Evolutionary conservation across 2,797 vertebrate species (phyloP), one percentile per base, ranked within the genome.

Genomic region (Platyrinchus mystaceus): DNA sequence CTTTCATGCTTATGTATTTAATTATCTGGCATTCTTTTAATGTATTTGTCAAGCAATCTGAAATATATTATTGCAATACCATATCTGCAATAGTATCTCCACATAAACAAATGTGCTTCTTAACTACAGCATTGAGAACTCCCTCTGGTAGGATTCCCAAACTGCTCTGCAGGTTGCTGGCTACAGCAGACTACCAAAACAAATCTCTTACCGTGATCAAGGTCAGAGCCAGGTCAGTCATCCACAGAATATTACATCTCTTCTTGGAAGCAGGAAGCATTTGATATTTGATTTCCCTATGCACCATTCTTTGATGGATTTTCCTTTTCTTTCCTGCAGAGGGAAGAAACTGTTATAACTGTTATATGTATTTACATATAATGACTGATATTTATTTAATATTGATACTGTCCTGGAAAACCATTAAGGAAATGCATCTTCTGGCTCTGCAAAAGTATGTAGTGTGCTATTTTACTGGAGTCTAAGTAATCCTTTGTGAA

Each of bases 81-180:
- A 96, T 97, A 92, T 97, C 92, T 97, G 92, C 91, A 94, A 94
- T 44, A 94, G 77, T 84, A 95, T 83, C 96, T 95, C 82, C 84
- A 94, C 78, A 79, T 94, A 92, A 96, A 97, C 89, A 95, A 97
- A 97, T 91, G 96, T 97, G 90, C 94, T 97, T 96, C 87, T 98
- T 97, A 96, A 98, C 89, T 96, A 91, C 92, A 93, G 94, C 96
- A 90, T 68, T 96, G 97, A 96, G 97, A 98, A 97, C 97, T 98
- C 97, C 98, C 94, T 98, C 97, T 98, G 97, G 96, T 98, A 97
- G 97, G 98, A 98, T 98, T 98, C 98, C 98, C 98, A 98, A 98
- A 97, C 97, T 97, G 98, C 99, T 98, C 98, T 96, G 98, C 98
- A 98, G 98, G 98, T 98, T 98, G 98, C 98, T 98, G 97, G 97